A percentile compares a stretch with the other conserved stretches of the same genome.
Conservation (phyloP, 2,797 vertebrate genomes). For the Bovichtus variegatus region DNA sequence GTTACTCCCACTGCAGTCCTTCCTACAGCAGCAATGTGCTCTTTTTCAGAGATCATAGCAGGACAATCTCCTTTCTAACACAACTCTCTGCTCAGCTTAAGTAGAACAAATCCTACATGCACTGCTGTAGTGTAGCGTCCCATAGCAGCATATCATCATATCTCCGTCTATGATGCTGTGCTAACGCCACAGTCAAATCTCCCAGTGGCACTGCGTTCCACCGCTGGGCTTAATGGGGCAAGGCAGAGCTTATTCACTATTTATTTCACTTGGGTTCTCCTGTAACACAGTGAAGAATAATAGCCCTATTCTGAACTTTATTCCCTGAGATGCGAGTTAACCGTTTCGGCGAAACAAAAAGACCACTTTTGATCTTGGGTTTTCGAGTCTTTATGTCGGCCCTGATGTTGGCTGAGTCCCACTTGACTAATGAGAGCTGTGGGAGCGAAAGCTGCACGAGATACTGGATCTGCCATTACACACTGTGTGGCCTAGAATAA, state of each 20-base stretch:
- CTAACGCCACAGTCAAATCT: conserved; percentile 32
- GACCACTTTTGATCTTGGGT: conserved; percentile 41
- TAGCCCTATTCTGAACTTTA: conserved; percentile 25
- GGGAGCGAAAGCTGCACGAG: conserved; percentile 30
- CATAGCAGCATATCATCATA: conserved; percentile 39
- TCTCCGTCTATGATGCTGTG: conserved; percentile 12
- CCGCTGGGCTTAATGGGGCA: conserved; percentile 32
- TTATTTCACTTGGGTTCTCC: conserved; percentile 43
- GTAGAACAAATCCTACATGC: conserved; percentile 37
- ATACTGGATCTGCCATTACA: conserved; percentile 24
- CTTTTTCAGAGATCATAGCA: conserved; percentile 11
- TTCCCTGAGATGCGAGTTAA: conserved; percentile 39
- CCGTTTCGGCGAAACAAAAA: conserved; percentile 34
- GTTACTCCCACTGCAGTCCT: background rate
- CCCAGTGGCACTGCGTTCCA: conserved; percentile 27
- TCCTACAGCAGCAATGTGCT: conserved; percentile 13
- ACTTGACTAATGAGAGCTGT: conserved; percentile 54
- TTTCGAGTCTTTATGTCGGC: conserved; percentile 27
- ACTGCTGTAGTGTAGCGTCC: conserved; percentile 29
- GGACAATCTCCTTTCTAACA: conserved; percentile 28
- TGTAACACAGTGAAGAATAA: conserved; percentile 36
- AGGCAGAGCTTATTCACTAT: conserved; percentile 45
- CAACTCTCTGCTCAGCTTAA: conserved; percentile 27
- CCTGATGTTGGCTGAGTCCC: conserved; percentile 10
- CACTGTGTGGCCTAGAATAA: conserved; percentile 27